Base-by-base conservation (phyloP, 2,888 invertebrate genomes). In the Clistopyga incitator region DNA sequence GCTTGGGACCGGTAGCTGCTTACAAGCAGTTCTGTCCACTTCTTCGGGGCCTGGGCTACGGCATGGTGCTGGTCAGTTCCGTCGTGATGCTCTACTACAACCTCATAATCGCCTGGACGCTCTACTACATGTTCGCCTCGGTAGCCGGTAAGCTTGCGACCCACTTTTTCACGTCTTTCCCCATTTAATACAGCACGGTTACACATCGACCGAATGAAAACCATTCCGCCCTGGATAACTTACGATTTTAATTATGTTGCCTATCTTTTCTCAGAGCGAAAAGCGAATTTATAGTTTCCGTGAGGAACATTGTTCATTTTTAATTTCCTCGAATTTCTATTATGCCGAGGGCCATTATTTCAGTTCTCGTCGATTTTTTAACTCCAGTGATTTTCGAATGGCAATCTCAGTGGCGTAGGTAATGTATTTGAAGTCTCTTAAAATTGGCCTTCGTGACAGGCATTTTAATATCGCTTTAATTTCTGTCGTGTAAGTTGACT, bases 1-100 rank as follows among this genome's bases (percentile, higher is more conserved):
- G 96, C 4, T 91, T 96, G 76, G 96, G 96, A 11, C 97, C 97
- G 0, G 96, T 97, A 18, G 96, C 96, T 18, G 96, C 97, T 67
- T 97, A 97, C 94, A 95, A 96, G 88, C 95, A 96, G 88, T 97
- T 97, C 92, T 97, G 96, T 86, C 97, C 97, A 0, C 94, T 97
- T 10, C 96, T 97, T 90, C 95, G 95, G 85, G 96, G 96, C 11
- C 93, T 96, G 15, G 96, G 96, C 77, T 96, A 96, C 86, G 96
- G 96, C 85, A 96, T 96, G 96, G 96, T 96, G 82, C 95, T 96
- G 84, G 96, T 96, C n/a, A 96, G 96, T 84, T 94, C 95, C 84
- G 95, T 96, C 84, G 96, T 96, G 34, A 96, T 96, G 96, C 94
- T 96, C 52, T 96, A 96, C 90, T 96, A 96, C 92, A 96, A 96